These are phyloP conservation scores for Orthosia gothica DNA, from an alignment of 2,888 invertebrate genomes.

Conservation along the genomic window DNA sequence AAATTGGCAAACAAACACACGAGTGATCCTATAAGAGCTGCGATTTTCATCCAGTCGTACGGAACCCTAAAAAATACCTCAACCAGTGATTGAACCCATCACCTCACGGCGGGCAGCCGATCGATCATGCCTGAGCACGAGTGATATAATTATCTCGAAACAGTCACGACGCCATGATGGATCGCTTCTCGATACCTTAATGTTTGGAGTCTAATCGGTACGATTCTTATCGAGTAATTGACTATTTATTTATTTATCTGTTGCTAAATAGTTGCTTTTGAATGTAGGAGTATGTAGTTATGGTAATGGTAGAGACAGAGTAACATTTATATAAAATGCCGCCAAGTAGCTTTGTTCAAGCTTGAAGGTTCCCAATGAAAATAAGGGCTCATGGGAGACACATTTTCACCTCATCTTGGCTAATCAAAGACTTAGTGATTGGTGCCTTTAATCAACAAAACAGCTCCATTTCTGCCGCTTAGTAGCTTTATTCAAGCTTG, in stretches of 20 bases:
- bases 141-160: slow-evolving; percentile 66
- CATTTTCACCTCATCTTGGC: too few relatives aligned
- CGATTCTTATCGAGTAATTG: slow-evolving; percentile 59
- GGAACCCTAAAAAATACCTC: slow-evolving; percentile 5
- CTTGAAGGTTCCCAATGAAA: too few relatives aligned
- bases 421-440: too few relatives aligned
- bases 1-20: too few relatives aligned
- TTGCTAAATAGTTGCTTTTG: slow-evolving; percentile 36
- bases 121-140: slow-evolving; percentile 56
- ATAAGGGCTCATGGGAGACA: too few relatives aligned
- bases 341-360: too few relatives aligned
- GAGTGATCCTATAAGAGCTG: too few relatives aligned
- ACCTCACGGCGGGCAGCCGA: slow-evolving; percentile 25
- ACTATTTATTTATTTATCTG: slow-evolving; percentile 60
- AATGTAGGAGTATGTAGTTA: neutral
- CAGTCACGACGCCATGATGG: slow-evolving; percentile 61
- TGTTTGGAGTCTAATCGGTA: slow-evolving; percentile 58
- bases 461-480: too few relatives aligned
- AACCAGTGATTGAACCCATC: slow-evolving; percentile 43
- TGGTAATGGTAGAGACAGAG: neutral
- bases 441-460: too few relatives aligned
- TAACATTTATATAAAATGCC: neutral
- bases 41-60: too few relatives aligned
- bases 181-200: slow-evolving; percentile 55
- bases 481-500: too few relatives aligned